Conservation (phyloP, 1,140 invertebrate genomes). For the Drosophila pectinifera region DNA sequence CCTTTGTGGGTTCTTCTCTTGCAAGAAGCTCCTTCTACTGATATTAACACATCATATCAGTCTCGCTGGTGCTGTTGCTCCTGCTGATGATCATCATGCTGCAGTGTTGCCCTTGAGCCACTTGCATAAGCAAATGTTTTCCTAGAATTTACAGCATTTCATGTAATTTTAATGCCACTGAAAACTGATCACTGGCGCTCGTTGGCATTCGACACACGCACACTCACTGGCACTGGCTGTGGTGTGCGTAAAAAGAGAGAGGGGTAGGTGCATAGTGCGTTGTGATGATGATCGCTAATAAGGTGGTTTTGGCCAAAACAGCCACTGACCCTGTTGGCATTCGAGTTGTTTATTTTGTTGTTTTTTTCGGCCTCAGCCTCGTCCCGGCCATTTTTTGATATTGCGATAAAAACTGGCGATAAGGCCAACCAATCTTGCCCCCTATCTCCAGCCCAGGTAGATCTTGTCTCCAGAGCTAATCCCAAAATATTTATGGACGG, state of each 20-base stretch:
- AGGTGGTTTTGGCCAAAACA: conserved; percentile 76
- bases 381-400: conserved; percentile 41
- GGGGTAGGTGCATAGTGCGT: conserved; percentile 15
- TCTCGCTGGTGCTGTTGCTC: too few species aligned
- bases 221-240: conserved; percentile 2
- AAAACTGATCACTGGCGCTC: conserved; percentile 58
- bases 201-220: conserved; percentile 71
- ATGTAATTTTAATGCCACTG: conserved; percentile 62
- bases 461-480: neutral
- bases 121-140: conserved; percentile 70
- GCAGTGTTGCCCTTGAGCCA: conserved; percentile 63
- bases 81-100: too few species aligned
- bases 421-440: conserved; percentile 22
- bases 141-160: conserved; percentile 72
- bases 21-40: neutral
- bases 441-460: conserved; percentile 1
- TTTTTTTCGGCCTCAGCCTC: conserved; percentile 42
- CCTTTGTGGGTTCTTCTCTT: too few species aligned
- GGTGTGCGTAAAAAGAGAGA: conserved; percentile 7
- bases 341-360: conserved; percentile 18
- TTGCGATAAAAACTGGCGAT: conserved; percentile 27
- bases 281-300: conserved; percentile 56
- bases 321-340: conserved; percentile 58
- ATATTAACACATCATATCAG: too few species aligned
- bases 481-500: conserved; percentile 1